These are phyloP conservation scores for Typhlichthys eigenmanni DNA, from an alignment of 2,797 vertebrate species.

Conservation along the genomic window DNA sequence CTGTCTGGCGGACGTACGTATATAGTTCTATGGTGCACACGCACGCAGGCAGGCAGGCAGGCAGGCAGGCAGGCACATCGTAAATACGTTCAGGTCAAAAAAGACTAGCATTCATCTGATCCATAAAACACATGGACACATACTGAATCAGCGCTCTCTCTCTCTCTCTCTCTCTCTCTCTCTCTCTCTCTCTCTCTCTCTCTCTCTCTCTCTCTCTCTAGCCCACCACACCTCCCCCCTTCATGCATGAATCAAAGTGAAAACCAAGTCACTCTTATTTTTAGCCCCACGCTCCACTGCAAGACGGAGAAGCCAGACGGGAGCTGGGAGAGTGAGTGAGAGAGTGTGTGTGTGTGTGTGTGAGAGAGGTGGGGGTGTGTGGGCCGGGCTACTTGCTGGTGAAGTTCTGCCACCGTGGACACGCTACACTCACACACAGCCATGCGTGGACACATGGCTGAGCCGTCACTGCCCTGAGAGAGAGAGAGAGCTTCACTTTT, in stretches of 20 bases:
- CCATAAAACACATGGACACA: slow-evolving; percentile 37
- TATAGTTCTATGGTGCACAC: background rate
- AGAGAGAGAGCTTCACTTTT: too few species aligned
- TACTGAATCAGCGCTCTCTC: background rate
- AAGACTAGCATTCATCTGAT: slow-evolving; percentile 6
- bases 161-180: slow-evolving; percentile 1
- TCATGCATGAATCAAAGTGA: slow-evolving; percentile 45
- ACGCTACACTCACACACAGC: slow-evolving; percentile 47
- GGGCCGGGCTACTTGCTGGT: slow-evolving; percentile 68
- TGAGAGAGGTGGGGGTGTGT: slow-evolving; percentile 22
- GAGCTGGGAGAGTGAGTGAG: slow-evolving; percentile 37
- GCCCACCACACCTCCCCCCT: too few species aligned
- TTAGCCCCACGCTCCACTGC: slow-evolving; percentile 67
- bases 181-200: background rate
- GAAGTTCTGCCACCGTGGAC: slow-evolving; percentile 58
- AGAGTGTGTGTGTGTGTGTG: background rate
- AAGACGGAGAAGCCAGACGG: slow-evolving; percentile 67
- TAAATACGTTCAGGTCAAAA: background rate
- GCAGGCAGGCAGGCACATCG: slow-evolving; percentile 2
- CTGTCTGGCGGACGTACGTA: slow-evolving; percentile 11
- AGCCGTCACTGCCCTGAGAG: background rate
- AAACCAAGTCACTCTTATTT: slow-evolving; percentile 63
- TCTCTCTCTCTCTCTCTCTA: too few species aligned
- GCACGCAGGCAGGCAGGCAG: slow-evolving; percentile 23
- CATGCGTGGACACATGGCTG: slow-evolving; percentile 43